These are phyloP conservation scores for Latrodectus geometricus DNA, from an alignment of 1,140 invertebrate species.

Conservation along the genomic window DNA sequence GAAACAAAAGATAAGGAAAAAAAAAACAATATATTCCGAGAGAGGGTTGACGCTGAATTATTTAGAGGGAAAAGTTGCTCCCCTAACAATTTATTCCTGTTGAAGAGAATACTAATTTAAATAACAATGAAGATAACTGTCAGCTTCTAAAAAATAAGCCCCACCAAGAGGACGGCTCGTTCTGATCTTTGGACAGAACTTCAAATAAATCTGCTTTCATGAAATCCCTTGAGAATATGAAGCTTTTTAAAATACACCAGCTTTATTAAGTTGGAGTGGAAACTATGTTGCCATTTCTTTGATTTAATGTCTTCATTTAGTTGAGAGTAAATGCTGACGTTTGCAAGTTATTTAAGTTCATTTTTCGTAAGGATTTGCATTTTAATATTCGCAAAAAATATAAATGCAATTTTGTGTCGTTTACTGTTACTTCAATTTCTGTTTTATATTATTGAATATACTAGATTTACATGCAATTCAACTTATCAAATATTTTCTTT, in stretches of 20 bases:
- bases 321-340: not conserved
- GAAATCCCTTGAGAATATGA: not conserved
- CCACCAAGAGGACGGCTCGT: not conserved
- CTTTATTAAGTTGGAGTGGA: not conserved
- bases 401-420: too few species aligned
- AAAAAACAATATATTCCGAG: not conserved
- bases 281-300: not conserved
- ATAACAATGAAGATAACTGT: not conserved
- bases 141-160: not conserved
- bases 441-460: too few species aligned
- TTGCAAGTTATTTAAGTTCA: too few species aligned
- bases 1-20: not conserved
- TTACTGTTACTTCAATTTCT: too few species aligned
- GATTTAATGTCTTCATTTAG: not conserved
- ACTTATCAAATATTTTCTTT: too few species aligned
- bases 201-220: not conserved
- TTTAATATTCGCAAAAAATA: too few species aligned
- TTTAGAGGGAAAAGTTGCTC: not conserved
- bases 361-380: too few species aligned
- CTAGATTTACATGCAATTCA: too few species aligned
- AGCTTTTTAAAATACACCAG: not conserved
- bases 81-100: not conserved
- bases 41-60: not conserved
- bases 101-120: not conserved
- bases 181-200: not conserved